Base-by-base conservation (phyloP, 2,113 vertebrate species). In the Trichechus manatus region DNA sequence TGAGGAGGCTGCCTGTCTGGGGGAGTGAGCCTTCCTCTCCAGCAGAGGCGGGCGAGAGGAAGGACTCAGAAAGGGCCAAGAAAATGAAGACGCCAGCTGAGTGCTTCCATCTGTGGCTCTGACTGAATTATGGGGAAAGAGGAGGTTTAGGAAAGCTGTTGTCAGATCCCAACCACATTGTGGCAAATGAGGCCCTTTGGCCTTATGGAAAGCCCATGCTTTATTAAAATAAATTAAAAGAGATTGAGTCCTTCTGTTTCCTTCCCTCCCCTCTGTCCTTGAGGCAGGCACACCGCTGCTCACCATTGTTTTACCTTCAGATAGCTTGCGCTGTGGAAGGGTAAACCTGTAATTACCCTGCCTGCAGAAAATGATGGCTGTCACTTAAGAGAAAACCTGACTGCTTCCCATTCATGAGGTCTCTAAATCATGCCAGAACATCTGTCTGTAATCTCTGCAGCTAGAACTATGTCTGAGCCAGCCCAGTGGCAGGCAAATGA, bases 401-500 rank as follows among this genome's bases (percentile, higher is more conserved):
- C 93, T 94, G 81, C 92, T 97, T 68, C 95, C 91, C 20, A 95
- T 98, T 94, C 79, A 66, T 20, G 29, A 88, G 96, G 97, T 96
- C 96, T 94, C 88, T 78, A 95, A 79, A 42, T 96, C 70, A 4
- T 53, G 87, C 96, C 63, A 95, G 87, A 93, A 42, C 97, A 96
- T 97, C 97, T 97, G 96, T 96, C 97, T 97, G 81, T 75, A 91
- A 79, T 97, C 97, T 96, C 96, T 84, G 74, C 94, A 77, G 79
- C 85, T 1, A 2, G 86, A 81, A 98, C 96, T 96, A 92, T 95
- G 97, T 98, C 82, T 98, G 98, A 98, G 98, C 97, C 98, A 98
- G 3, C 97, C 98, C 97, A 97, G 97, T 97, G 98, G 97, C 85
- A 97, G 98, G 96, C 94, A 94, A 96, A 97, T 97, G 98, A 97